Percentiles rank a stretch among this genome's conserved stretches.
These are phyloP conservation scores for Eublepharis macularius DNA, from an alignment of 2,113 vertebrate genomes.

Conservation along the genomic window DNA sequence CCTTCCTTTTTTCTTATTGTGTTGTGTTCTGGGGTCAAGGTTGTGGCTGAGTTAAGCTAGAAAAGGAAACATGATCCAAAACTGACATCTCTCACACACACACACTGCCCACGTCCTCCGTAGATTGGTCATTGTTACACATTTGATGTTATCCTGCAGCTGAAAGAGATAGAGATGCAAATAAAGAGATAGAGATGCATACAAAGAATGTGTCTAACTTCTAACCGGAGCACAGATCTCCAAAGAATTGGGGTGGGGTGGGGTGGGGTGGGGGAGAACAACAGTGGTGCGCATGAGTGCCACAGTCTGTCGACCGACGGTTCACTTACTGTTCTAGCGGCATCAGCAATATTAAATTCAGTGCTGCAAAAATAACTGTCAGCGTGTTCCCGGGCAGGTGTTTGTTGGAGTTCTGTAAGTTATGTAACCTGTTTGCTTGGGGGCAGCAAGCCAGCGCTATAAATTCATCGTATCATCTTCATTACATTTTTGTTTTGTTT, in stretches of 20 bases:
- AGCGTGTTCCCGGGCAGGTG: slow-evolving; percentile 41
- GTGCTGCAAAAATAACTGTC: slow-evolving; percentile 24
- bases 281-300: not conserved
- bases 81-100: not conserved
- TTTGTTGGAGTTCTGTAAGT: slow-evolving; percentile 39
- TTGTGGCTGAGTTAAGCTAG: not conserved
- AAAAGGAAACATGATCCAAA: not conserved
- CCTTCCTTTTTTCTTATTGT: too few relatives aligned
- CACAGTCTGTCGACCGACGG: not conserved
- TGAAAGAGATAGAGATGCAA: not conserved
- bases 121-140: not conserved
- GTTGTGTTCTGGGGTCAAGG: too few relatives aligned
- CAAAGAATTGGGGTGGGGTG: not conserved
- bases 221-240: not conserved
- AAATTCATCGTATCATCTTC: slow-evolving; percentile 57
- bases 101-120: not conserved
- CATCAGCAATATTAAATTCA: not conserved
- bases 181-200: not conserved
- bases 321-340: too few relatives aligned
- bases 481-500: slow-evolving; percentile 50
- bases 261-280: too few relatives aligned
- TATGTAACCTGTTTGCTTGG: slow-evolving; percentile 37
- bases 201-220: too few relatives aligned
- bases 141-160: not conserved
- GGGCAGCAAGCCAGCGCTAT: slow-evolving; percentile 53